A percentile compares a stretch with the other conserved stretches of the same genome.
These are phyloP conservation scores for Yponomeuta sedellus DNA, from an alignment of 2,888 invertebrate genomes.

Conservation along the genomic window DNA sequence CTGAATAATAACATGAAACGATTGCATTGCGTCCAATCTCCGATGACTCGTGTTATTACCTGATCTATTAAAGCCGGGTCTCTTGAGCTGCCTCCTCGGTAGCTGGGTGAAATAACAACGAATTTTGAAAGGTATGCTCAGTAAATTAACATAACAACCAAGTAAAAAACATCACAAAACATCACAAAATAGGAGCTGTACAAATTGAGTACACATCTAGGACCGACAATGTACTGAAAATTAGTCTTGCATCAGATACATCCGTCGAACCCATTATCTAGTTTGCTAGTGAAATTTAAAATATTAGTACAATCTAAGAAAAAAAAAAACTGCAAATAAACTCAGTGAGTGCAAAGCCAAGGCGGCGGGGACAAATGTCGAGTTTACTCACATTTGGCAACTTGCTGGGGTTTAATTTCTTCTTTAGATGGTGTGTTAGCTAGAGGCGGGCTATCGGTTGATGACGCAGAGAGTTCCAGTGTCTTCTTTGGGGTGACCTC, in stretches of 20 bases:
- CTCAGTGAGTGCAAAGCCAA: slow-evolving; percentile 71
- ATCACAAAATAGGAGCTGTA: slow-evolving; percentile 50
- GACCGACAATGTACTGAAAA: slow-evolving; percentile 8
- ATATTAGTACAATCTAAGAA: slow-evolving; percentile 62
- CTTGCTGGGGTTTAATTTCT: slow-evolving; percentile 41
- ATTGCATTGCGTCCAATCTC: slow-evolving; percentile 67
- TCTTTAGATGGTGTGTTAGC: slow-evolving; percentile 63
- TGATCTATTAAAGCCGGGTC: slow-evolving; percentile 77
- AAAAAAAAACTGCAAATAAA: slow-evolving; percentile 66
- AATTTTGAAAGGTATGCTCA: slow-evolving; percentile 70
- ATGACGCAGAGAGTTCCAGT: slow-evolving; percentile 22
- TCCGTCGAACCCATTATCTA: slow-evolving; percentile 28
- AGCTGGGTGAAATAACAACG: slow-evolving; percentile 77
- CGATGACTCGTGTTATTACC: slow-evolving; percentile 66
- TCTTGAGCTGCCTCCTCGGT: slow-evolving; percentile 76
- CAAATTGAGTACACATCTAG: background rate
- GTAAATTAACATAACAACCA: slow-evolving; percentile 68
- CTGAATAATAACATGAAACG: slow-evolving; percentile 7
- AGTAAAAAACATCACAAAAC: slow-evolving; percentile 68
- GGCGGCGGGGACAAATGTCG: slow-evolving; percentile 31
- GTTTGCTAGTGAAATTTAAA: slow-evolving; percentile 49
- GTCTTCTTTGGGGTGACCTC: slow-evolving; percentile 30
- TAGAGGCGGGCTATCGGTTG: slow-evolving; percentile 60
- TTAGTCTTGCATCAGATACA: slow-evolving; percentile 6
- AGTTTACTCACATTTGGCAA: slow-evolving; percentile 64